Base-by-base conservation (phyloP, 2,888 invertebrate species). In the Chrysomela aeneicollis region DNA sequence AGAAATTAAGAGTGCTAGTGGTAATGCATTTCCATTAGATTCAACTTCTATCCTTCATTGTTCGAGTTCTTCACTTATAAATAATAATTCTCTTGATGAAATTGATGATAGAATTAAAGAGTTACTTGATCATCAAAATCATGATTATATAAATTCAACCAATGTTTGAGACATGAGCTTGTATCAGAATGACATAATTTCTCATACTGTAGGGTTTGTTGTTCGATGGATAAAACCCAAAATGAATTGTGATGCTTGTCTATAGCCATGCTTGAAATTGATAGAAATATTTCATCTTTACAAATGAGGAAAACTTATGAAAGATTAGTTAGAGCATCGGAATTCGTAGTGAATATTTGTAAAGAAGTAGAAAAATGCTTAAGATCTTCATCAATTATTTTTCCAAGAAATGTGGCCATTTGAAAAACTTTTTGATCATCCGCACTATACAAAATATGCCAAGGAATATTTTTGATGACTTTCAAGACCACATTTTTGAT, bases 131-230 rank as follows among this genome's bases (percentile, higher is more conserved):
- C 17, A 17, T 18, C 12, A 54, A 19, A 12, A 35, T 12, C 35
- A 32, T 19, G 53, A 35, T 54, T 21, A 54, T 12, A 10, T 18
- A 10, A 15, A 26, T 8, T 26, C 46, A 26, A 21, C 59, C 12
- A 46, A n/a, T 50, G 10, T 26, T 54, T 22, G 51, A 17, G 17
- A n/a, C 61, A 12, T 57, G 17, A 53, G 63, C 54, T 21, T 35
- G 8, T 59, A 55, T 52, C 12, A 32, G 18, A 19, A 64, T 22
- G 59, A 67, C 52, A 37, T 64, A 18, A 35, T 67, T 1, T 18
- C 51, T 15, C 63, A 64, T 61, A 61, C 54, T n/a, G 49, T 58
- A n/a, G 67, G 64, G 12, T 67, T 61, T 54, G 64, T 67, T 19
- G 55, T 63, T 1, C 21, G 12, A 52, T 12, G 15, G 15, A 17